Percentiles rank a stretch among this genome's conserved stretches.
Evolutionary conservation across 2,113 vertebrate species (phyloP).

Genomic region (Calcarius ornatus): DNA sequence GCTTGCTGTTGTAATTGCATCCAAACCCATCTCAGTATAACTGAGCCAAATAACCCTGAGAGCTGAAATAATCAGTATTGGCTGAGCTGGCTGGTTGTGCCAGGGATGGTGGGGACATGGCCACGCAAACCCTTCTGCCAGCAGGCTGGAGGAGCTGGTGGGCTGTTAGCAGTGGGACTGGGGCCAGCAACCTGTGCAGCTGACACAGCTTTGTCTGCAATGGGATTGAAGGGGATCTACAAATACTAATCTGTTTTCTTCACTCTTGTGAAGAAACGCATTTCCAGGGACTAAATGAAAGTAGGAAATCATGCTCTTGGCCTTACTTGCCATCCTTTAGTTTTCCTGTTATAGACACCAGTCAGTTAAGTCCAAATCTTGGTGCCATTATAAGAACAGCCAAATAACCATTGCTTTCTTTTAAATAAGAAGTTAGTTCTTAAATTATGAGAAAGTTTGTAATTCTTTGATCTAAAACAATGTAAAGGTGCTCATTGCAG

Average conservation of each 20-base stretch:
- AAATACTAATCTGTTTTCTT: neutral
- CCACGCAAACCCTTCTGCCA: neutral
- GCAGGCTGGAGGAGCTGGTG: neutral
- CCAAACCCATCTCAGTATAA: neutral
- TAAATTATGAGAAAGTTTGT: neutral
- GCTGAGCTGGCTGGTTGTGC: neutral
- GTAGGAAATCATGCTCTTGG: neutral
- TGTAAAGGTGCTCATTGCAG: neutral
- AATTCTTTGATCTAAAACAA: neutral
- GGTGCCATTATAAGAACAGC: neutral
- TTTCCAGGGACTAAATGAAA: neutral
- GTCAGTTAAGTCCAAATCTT: neutral
- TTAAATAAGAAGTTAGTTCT: neutral
- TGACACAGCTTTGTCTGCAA: neutral
- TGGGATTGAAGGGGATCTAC: neutral
- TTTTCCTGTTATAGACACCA: neutral
- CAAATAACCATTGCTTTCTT: neutral
- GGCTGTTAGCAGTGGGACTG: neutral
- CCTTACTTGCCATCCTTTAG: neutral
- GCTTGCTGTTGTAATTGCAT: neutral
- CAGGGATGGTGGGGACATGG: neutral
- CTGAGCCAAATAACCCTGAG: neutral
- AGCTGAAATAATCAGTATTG: neutral
- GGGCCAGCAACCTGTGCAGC: neutral
- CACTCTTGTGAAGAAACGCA: neutral